Evolutionary conservation across 2,113 vertebrate genomes (phyloP).

Genomic region (Rutilus rutilus): DNA sequence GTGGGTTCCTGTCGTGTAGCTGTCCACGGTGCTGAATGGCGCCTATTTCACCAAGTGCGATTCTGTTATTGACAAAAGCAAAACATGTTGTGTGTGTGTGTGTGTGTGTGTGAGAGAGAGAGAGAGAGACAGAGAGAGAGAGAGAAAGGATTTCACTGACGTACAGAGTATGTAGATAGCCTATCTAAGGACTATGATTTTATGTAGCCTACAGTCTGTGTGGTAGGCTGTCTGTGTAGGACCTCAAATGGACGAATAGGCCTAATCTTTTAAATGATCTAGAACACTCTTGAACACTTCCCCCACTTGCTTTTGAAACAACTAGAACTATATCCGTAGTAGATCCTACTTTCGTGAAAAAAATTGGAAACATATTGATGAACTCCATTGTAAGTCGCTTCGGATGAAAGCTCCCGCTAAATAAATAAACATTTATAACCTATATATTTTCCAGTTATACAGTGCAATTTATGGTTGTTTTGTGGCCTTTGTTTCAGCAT

Average conservation of each 20-base stretch:
- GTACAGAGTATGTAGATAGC: background rate
- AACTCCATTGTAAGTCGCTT: background rate
- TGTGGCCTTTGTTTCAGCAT: background rate
- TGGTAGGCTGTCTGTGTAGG: background rate
- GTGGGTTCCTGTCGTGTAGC: background rate
- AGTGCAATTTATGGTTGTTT: background rate
- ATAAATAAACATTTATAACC: background rate
- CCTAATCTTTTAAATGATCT: background rate
- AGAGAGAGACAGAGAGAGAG: too few species aligned
- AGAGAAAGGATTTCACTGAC: background rate
- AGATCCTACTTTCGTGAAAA: background rate
- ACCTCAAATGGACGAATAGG: background rate
- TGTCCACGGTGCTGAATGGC: conserved; percentile 55
- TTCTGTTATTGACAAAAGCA: background rate
- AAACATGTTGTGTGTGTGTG: background rate
- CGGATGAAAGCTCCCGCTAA: background rate
- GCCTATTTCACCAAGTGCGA: background rate
- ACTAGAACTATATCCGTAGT: background rate
- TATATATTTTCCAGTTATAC: background rate
- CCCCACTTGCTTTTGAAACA: background rate
- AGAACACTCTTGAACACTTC: background rate
- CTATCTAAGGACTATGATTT: background rate
- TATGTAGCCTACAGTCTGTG: too few species aligned
- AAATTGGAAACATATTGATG: background rate
- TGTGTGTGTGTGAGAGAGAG: too few species aligned